Base-by-base conservation (phyloP, 1,140 invertebrate species). In the Pseudomyrmex gracilis region DNA sequence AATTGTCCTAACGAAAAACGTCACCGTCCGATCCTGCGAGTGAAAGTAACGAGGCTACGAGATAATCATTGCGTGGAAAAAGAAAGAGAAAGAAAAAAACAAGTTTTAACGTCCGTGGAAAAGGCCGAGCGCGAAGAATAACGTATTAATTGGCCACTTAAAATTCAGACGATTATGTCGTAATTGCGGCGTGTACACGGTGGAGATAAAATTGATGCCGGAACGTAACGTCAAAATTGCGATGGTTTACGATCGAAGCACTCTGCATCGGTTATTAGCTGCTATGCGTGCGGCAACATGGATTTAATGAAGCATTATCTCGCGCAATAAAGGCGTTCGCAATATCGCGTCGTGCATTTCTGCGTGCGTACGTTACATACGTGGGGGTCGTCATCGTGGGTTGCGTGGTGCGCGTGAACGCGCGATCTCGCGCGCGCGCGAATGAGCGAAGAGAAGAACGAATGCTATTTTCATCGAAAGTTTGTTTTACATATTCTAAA, bases 241-340 rank as follows among this genome's bases (percentile, higher is more conserved):
- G 20, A 10, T 8, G 12, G 66, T 49, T 80, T 80, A 71, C 22
- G 15, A 70, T 57, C 43, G 64, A 47, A 57, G 34, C 51, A 20
- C 34, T 15, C 22, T 12, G 20, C 51, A 47, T 58, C 43, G 53
- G 43, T 58, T 60, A 13, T 71, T 24, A 22, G 45, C 5, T 51
- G 43, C 17, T 24, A 10, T 55, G 80, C 70, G 47, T 76, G 60
- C 12, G 47, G 43, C n/a, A 78, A 71, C 76, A 15, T 34, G 76
- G 53, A 80, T 80, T 80, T 80, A 80, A 80, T 17, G 76, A 80
- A 60, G 76, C 66, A 71, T 80, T 60, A 80, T 80, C 76, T 70
- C 53, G 76, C 43, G 20, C 43, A 55, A 80, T 80, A 80, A 71
- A 80, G 76, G 76, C 20, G 76, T 68, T 47, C 70, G 43, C 34